Conservation (phyloP, 1,140 invertebrate species). For the Pogonomyrmex barbatus region DNA sequence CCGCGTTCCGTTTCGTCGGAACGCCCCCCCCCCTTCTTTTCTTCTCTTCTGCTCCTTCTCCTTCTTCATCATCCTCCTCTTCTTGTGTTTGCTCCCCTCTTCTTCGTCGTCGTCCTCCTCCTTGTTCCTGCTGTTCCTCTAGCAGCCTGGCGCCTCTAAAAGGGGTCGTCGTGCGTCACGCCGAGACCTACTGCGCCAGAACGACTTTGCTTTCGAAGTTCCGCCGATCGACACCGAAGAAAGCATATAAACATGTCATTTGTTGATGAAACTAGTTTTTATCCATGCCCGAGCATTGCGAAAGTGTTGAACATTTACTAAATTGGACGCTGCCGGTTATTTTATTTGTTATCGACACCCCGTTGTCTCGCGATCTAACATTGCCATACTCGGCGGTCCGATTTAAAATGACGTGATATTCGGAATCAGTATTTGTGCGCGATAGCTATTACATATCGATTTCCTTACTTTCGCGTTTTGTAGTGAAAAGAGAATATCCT, state of each 20-base stretch:
- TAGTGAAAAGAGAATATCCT: not conserved
- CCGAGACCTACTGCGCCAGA: conserved; percentile 68
- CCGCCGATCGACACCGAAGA: conserved; percentile 69
- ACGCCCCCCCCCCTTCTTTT: conserved; percentile 75
- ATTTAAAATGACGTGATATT: conserved; percentile 6
- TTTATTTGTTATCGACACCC: conserved; percentile 59
- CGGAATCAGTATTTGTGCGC: not conserved
- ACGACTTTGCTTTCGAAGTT: conserved; percentile 73
- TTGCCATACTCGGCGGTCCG: conserved; percentile 4
- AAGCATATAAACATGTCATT: conserved; percentile 75
- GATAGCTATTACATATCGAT: not conserved
- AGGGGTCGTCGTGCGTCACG: conserved; percentile 73
- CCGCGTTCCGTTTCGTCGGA: conserved; percentile 76
- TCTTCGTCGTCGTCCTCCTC: conserved; percentile 33
- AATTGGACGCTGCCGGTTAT: conserved; percentile 59
- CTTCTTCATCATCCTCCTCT: conserved; percentile 27
- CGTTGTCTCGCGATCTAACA: conserved; percentile 37
- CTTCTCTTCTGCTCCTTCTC: conserved; percentile 62
- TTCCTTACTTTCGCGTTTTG: not conserved
- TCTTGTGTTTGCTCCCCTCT: conserved; percentile 33
- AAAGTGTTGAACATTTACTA: conserved; percentile 62
- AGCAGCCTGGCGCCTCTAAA: conserved; percentile 75
- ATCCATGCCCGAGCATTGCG: conserved; percentile 17
- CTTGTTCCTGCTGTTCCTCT: conserved; percentile 59
- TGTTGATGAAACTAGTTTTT: conserved; percentile 69